phyloP scores from a whole-genome alignment of 1,140 invertebrate genomes.

The Cotesia chilonis region DNA sequence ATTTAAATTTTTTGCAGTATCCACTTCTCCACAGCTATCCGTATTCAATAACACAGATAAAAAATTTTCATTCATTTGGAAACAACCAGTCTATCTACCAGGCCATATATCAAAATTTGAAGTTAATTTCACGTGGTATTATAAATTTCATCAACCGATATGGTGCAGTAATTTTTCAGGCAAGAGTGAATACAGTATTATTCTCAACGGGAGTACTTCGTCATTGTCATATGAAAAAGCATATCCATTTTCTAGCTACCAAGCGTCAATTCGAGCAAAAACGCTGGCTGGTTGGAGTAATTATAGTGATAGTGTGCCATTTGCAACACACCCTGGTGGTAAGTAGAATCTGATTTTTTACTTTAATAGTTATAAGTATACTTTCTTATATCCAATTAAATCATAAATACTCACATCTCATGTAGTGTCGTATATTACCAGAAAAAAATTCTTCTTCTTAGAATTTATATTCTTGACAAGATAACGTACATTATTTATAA shows the following conservation, averaged over 20 bases:
- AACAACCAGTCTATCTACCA: conserved; percentile 46
- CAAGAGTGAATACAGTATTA: conserved; percentile 8
- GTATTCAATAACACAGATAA: conserved; percentile 42
- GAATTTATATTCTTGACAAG: too few species aligned
- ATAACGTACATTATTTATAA: too few species aligned
- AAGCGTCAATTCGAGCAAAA: conserved; percentile 46
- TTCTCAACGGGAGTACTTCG: conserved; percentile 26
- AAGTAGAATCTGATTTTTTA: not conserved
- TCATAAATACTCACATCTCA: too few species aligned
- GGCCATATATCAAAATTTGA: conserved; percentile 48
- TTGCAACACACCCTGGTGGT: conserved; percentile 42
- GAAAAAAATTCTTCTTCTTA: too few species aligned
- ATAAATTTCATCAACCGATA: conserved; percentile 38
- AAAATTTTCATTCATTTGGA: conserved; percentile 50
- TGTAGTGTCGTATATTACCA: too few species aligned
- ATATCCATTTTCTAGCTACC: conserved; percentile 46
- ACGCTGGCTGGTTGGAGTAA: conserved; percentile 53
- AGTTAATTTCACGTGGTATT: conserved; percentile 49
- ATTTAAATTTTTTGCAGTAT: conserved; percentile 42
- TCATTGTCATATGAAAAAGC: conserved; percentile 37
- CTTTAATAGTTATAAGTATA: not conserved
- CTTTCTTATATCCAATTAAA: too few species aligned
- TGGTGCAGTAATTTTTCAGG: conserved; percentile 13
- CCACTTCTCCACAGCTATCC: conserved; percentile 41
- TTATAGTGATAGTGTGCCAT: conserved; percentile 35